phyloP scores from a whole-genome alignment of 2,113 vertebrate species.

The Odocoileus virginianus region DNA sequence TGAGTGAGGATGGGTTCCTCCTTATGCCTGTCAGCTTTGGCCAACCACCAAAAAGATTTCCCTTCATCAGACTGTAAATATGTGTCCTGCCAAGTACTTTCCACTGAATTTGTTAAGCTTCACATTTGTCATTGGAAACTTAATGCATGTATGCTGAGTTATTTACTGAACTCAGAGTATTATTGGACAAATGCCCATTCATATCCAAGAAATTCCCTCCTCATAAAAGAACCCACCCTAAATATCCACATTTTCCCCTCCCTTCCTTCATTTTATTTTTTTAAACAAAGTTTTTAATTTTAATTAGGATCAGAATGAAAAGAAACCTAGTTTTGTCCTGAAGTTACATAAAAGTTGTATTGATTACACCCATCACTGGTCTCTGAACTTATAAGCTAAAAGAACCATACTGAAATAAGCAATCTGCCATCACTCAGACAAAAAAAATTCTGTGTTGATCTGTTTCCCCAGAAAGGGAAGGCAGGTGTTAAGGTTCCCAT shows the following conservation, averaged over 20 bases:
- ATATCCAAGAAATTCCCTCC: not conserved
- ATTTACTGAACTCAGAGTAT: not conserved
- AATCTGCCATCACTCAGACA: not conserved
- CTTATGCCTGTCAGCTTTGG: not conserved
- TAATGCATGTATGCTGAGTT: not conserved
- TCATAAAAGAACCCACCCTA: not conserved
- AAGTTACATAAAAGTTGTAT: not conserved
- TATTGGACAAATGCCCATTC: not conserved
- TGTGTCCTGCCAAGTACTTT: conserved; percentile 31
- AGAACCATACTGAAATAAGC: not conserved
- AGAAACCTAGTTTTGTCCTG: not conserved
- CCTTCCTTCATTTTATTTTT: not conserved
- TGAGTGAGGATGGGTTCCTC: not conserved
- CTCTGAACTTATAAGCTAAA: not conserved
- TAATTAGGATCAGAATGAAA: not conserved
- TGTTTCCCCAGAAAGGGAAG: not conserved
- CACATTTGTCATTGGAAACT: conserved; percentile 26
- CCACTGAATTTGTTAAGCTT: not conserved
- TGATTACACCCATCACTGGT: not conserved
- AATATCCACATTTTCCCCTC: not conserved
- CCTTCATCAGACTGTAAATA: not conserved
- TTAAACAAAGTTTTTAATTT: not conserved
- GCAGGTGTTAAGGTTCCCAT: not conserved
- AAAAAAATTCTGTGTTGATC: not conserved
- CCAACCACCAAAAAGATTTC: not conserved